Evolutionary conservation across 2,797 vertebrate species (phyloP), one percentile per base, ranked within the genome.

Genomic region (Paratrypauchen microcephalus): DNA sequence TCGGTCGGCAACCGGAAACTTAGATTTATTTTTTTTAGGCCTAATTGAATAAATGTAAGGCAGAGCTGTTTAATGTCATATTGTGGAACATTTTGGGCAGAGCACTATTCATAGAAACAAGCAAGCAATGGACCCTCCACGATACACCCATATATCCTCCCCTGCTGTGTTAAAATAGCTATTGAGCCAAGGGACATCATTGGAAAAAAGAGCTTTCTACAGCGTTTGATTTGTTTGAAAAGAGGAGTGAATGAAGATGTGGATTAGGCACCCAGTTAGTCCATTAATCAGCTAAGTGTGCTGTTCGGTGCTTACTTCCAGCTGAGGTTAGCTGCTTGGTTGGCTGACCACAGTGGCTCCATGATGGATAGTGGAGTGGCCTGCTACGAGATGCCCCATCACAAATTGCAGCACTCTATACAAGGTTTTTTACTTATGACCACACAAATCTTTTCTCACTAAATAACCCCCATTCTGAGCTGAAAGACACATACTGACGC

Each of bases 321-420:
- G 72, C 72, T 58, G 79, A 79, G 74, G 75, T 65, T 70, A 66
- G 64, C 76, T 72, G 62, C 64, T 80, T 65, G 68, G 74, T 77
- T 75, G 70, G 36, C 36, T 41, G 60, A 83, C 77, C 45, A 24
- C n/a, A 18, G 41, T 72, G 66, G 56, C 66, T 74, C 60, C 58
- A 6, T 89, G 84, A 88, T 75, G 69, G 81, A 88, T 83, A 73
- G 79, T 81, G 66, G 77, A 69, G 73, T 65, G 80, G 76, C 68
- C 74, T 41, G 69, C 80, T 83, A 81, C 82, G 70, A 69, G 45
- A 11, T 67, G 81, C 82, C 24, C 23, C 76, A 71, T 58, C 70
- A 83, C 66, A 81, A 82, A 89, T 88, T 79, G 83, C 66, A 66
- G 41, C 71, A 81, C 68, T 76, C 71, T 76, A 58, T 68, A 73